phyloP scores from a whole-genome alignment of 2,888 invertebrate genomes.

The Nudaria mundana region DNA sequence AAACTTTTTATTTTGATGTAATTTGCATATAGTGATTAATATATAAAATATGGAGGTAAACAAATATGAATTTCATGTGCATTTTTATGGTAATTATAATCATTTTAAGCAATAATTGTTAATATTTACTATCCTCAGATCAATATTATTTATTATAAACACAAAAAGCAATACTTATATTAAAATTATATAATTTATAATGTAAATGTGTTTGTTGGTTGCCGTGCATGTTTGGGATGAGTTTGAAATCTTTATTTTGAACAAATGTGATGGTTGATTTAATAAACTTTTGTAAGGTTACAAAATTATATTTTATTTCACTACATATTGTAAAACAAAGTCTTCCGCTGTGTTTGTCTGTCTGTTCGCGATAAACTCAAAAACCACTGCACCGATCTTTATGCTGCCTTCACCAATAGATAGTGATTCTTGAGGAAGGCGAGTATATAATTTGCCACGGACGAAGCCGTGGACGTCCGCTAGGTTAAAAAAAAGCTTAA shows the following conservation, averaged over 20 bases:
- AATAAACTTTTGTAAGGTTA: slow-evolving; percentile 42
- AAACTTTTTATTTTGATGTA: neutral
- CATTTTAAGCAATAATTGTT: slow-evolving; percentile 41
- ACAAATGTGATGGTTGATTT: slow-evolving; percentile 55
- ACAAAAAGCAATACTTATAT: slow-evolving; percentile 33
- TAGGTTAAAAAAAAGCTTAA: neutral
- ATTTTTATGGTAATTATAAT: slow-evolving; percentile 32
- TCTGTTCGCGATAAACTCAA: no score
- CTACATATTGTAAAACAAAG: no score
- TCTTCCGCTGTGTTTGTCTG: no score
- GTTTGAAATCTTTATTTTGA: slow-evolving; percentile 51
- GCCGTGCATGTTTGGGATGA: slow-evolving; percentile 32
- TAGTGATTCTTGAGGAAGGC: no score
- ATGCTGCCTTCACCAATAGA: no score
- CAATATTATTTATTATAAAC: slow-evolving; percentile 17
- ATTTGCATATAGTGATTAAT: slow-evolving; percentile 8
- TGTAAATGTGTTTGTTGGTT: slow-evolving; percentile 40
- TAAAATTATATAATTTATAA: slow-evolving; percentile 30
- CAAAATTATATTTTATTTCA: neutral
- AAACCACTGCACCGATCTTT: no score
- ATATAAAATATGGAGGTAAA: slow-evolving; percentile 1
- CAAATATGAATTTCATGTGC: slow-evolving; percentile 21
- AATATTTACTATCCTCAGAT: slow-evolving; percentile 37
- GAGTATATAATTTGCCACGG: no score
- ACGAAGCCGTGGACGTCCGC: no score